Evolutionary conservation across 2,888 invertebrate species (phyloP), one percentile per base, ranked within the genome.

Genomic region (Drosophila kokeensis): DNA sequence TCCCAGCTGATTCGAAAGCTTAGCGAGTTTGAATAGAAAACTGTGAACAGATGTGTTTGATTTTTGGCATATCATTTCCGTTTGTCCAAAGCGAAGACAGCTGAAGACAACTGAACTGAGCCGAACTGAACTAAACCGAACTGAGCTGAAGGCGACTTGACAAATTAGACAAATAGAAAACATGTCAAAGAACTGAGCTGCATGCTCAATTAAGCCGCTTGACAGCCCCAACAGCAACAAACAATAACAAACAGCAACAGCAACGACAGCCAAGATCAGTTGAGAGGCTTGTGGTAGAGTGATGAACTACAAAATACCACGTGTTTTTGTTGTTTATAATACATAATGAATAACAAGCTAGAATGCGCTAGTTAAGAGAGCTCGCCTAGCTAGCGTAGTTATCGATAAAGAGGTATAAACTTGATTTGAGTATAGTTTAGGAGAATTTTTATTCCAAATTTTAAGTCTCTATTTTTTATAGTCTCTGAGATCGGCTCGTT

Each of bases 101-200:
- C 62, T 48, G 61, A 59, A 64, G 67, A 29, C 69, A 38, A 60
- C 74, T 50, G 29, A 29, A 61, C 74, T 15, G 24, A 45, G 61
- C 72, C 13, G 55, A 38, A 57, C 76, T 65, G 45, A 86, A 77
- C 21, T 4, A 15, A 45, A 21, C 11, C 11, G 7, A 38, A 62
- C 73, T 40, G 30, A 42, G 61, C 76, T 68, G 50, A 87, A 78
- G 74, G 66, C 82, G 60, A 76, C 70, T 73, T 85, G 82, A 89
- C 87, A 89, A 87, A 84, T 87, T 89, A 74, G 86, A 82, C 79
- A 83, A 87, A 89, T 88, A 87, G 86, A 81, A 90, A 89, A 87
- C 83, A 90, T 85, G 88, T 87, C 87, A 77, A 79, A 80, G 66
- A 81, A 74, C 75, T 76, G 82, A 76, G 72, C 73, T 80, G 58